Base-by-base conservation (phyloP, 2,888 invertebrate species). In the Stenodema calcarata region DNA sequence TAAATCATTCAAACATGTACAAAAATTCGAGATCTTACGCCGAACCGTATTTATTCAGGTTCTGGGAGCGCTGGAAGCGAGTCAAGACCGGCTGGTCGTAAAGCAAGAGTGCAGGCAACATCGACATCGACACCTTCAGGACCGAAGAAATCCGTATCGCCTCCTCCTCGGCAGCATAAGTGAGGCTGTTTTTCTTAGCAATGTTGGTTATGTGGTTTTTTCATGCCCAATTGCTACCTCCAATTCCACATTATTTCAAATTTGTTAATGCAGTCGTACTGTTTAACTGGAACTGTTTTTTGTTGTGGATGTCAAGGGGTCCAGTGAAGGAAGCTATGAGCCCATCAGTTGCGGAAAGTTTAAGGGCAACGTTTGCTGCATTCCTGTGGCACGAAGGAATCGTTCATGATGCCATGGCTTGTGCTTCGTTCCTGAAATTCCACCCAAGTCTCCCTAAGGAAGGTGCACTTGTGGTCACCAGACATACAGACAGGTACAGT, bases 391-490 rank as follows among this genome's bases (percentile, higher is more conserved):
- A 99, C 90, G 98, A 99, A 92, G 97, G 98, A 16, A 95, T 99
- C 76, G 98, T 99, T 0, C 98, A 98, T 91, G 99, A 99, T 91
- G 98, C 99, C 7, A 99, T 99, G 95, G 98, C 99, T 0, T 98
- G 98, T 90, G 98, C 99, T 0, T 97, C 98, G 0, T 99, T 97
- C 91, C 93, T 99, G 11, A 98, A 98, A 91, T 99, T 99, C 91
- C 96, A 97, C 91, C 97, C 97, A 0, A 94, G 94, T 42, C 91
- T 97, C 87, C 96, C 97, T 23, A 97, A 97, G 90, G 94, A 95
- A 90, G 95, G 93, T 88, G 96, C 93, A 89, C 92, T 94, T 0
- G 96, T 96, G 0, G 94, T 96, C 2, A 96, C 96, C 0, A 93
- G 94, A 42, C 89, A 89, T 80, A 89, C 88, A 35, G 90, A 92